Conservation (phyloP, 2,888 invertebrate species). For the Allacma fusca region DNA sequence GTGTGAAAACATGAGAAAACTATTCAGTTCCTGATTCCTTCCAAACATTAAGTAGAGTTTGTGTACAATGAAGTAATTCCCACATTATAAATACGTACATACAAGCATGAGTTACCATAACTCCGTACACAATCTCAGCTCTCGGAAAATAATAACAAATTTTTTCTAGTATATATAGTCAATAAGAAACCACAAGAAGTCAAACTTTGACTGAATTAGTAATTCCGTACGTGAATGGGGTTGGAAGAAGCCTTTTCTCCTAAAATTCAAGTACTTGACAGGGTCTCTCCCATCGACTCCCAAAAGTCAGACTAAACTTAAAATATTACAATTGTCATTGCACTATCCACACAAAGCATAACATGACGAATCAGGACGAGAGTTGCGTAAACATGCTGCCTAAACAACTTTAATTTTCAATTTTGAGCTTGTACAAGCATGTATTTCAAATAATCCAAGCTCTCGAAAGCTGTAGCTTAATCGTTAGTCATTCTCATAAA, state of each 20-base stretch:
- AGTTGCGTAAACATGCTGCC: background rate
- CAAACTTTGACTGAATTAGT: background rate
- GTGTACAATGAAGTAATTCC: background rate
- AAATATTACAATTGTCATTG: conserved; percentile 8
- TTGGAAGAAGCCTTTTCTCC: background rate
- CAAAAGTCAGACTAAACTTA: background rate
- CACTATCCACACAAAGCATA: conserved; percentile 29
- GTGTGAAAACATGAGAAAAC: conserved; percentile 13
- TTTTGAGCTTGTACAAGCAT: no score
- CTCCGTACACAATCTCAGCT: no score
- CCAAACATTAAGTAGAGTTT: background rate
- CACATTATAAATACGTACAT: no score
- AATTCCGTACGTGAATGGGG: background rate
- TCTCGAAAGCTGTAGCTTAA: background rate
- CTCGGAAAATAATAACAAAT: no score
- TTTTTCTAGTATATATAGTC: no score
- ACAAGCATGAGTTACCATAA: no score
- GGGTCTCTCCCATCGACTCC: background rate
- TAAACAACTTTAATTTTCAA: background rate
- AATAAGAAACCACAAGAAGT: conserved; percentile 3
- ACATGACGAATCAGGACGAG: conserved; percentile 27
- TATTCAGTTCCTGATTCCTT: conserved; percentile 6
- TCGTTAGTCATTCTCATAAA: conserved; percentile 13
- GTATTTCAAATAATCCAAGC: no score
- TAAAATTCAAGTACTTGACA: background rate